phyloP scores from a whole-genome alignment of 2,797 vertebrate species.

The Crenichthys baileyi region DNA sequence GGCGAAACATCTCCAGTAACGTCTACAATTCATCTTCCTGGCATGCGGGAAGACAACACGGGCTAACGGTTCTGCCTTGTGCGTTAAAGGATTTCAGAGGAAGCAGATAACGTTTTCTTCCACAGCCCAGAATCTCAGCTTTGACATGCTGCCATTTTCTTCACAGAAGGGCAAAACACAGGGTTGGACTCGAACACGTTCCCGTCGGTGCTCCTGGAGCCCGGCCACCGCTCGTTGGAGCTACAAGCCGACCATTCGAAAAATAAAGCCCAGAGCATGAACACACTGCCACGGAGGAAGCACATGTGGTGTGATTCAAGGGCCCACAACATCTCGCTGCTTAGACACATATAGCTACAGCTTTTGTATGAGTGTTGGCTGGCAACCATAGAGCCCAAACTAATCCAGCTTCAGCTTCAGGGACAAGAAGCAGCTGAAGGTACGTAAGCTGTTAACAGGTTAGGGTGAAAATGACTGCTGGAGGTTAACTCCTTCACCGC shows the following conservation, averaged over 20 bases:
- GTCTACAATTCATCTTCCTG: conserved; percentile 63
- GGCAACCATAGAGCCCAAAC: conserved; percentile 41
- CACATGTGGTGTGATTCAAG: conserved; percentile 3
- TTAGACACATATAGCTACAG: conserved; percentile 14
- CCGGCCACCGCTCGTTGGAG: conserved; percentile 49
- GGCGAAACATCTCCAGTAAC: conserved; percentile 53
- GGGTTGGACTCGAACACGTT: conserved; percentile 50
- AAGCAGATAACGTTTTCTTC: conserved; percentile 46
- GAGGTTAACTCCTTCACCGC: conserved; percentile 42
- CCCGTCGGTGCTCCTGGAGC: conserved; percentile 62
- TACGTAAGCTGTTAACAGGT: conserved; percentile 64
- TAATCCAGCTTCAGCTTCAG: conserved; percentile 64
- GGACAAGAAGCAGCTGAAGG: conserved; percentile 61
- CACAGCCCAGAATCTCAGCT: conserved; percentile 38
- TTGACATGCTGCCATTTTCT: conserved; percentile 56
- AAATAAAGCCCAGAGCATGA: conserved; percentile 10
- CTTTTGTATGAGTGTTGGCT: conserved; percentile 30
- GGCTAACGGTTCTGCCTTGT: conserved; percentile 52
- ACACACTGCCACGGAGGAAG: not conserved
- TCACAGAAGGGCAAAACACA: conserved; percentile 45
- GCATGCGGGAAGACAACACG: conserved; percentile 37
- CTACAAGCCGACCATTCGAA: conserved; percentile 44
- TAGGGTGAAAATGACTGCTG: conserved; percentile 66
- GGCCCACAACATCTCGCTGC: conserved; percentile 23
- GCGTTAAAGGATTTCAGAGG: conserved; percentile 51